These are phyloP conservation scores for Drosophila quadrilineata DNA, from an alignment of 1,140 invertebrate genomes.

Conservation along the genomic window DNA sequence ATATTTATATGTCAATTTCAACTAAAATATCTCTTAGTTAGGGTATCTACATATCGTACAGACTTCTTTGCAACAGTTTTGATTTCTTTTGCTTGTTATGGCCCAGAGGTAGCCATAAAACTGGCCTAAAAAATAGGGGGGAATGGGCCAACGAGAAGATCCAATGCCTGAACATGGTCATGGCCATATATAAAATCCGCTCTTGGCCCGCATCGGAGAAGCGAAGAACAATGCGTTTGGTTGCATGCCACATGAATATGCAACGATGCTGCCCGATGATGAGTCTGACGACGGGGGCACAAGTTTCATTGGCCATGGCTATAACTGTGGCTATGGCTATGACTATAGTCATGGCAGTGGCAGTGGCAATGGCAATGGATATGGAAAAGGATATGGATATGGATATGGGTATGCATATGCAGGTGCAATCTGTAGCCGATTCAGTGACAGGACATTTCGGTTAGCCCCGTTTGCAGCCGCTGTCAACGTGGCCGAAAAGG, in stretches of 20 bases:
- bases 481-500: constrained; percentile 33
- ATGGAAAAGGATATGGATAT: no score
- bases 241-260: constrained; percentile 21
- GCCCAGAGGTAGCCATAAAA: constrained; percentile 47
- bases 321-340: no score
- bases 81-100: constrained; percentile 23
- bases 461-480: constrained; percentile 3
- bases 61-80: not conserved
- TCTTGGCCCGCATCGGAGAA: constrained; percentile 49
- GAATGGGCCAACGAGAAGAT: constrained; percentile 59
- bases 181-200: constrained; percentile 71
- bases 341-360: no score
- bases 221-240: constrained; percentile 41
- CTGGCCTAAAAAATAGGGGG: constrained; percentile 61
- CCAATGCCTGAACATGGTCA: no score
- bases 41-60: constrained; percentile 26
- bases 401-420: constrained; percentile 43
- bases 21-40: no score
- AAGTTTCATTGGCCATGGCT: no score
- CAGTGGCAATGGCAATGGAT: no score
- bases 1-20: not conserved
- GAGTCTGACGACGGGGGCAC: constrained; percentile 33
- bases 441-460: constrained; percentile 1
- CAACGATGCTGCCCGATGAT: constrained; percentile 38
- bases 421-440: constrained; percentile 64